phyloP scores from a whole-genome alignment of 2,888 invertebrate genomes.

The Campaea margaritaria region DNA sequence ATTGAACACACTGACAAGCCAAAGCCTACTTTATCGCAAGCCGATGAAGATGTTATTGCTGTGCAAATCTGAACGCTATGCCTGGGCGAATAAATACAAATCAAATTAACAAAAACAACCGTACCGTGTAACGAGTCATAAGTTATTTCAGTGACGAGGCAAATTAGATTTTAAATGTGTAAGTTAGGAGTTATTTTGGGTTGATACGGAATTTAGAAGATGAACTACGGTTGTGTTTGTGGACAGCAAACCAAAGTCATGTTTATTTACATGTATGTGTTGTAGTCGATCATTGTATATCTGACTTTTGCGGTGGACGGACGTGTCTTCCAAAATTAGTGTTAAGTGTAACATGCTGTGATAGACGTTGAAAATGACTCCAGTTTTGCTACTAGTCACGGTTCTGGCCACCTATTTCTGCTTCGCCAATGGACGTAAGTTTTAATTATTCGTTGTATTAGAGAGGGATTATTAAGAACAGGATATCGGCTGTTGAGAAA shows the following conservation, averaged over 20 bases:
- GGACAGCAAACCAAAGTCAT: conserved; percentile 9
- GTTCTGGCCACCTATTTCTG: conserved; percentile 41
- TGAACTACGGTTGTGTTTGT: conserved; percentile 3
- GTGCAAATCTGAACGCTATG: conserved; percentile 7
- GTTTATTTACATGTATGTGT: conserved; percentile 6
- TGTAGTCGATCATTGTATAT: conserved; percentile 4
- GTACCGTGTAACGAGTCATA: not conserved
- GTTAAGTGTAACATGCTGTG: conserved; percentile 17
- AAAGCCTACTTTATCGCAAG: conserved; percentile 7
- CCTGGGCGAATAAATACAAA: conserved; percentile 17
- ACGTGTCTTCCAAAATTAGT: conserved; percentile 18
- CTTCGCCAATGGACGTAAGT: conserved; percentile 52
- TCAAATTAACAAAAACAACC: conserved; percentile 13
- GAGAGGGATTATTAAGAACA: not conserved
- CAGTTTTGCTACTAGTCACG: conserved; percentile 31
- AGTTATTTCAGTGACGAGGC: not conserved
- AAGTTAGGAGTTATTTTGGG: not conserved
- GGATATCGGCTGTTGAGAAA: conserved; percentile 1
- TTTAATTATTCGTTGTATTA: not conserved
- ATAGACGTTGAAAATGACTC: conserved; percentile 31
- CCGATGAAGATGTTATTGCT: conserved; percentile 1
- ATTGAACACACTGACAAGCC: not conserved
- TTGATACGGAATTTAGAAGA: not conserved
- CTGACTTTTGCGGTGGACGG: conserved; percentile 7
- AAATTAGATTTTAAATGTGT: conserved; percentile 3